phyloP scores from a whole-genome alignment of 2,797 vertebrate genomes.

The Morelia viridis region DNA sequence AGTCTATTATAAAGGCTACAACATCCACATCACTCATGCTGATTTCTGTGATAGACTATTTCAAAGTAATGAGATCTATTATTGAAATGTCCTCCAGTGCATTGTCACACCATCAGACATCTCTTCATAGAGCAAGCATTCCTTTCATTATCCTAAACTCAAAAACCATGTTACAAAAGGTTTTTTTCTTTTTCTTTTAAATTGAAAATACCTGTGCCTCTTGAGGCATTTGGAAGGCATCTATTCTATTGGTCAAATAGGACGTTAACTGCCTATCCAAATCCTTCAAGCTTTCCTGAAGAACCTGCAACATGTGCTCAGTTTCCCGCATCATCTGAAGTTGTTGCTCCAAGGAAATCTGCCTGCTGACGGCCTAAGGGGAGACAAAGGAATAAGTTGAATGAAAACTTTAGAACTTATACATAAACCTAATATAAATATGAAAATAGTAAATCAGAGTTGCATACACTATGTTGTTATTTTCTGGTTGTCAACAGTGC shows the following conservation, averaged over 20 bases:
- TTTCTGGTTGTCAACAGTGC: background rate
- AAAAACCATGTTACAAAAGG: background rate
- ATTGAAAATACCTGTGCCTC: constrained; percentile 87
- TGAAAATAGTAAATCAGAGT: background rate
- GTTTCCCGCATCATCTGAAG: constrained; percentile 84
- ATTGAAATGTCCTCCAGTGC: background rate
- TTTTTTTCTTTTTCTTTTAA: background rate
- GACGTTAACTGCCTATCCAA: constrained; percentile 92
- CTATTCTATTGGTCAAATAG: constrained; percentile 92
- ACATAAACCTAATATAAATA: constrained; percentile 3
- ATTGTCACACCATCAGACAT: background rate
- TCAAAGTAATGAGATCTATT: background rate
- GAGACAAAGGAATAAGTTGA: constrained; percentile 27
- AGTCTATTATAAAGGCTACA: constrained; percentile 31
- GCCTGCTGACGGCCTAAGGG: constrained; percentile 85
- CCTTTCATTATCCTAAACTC: background rate
- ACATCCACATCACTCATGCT: constrained; percentile 6
- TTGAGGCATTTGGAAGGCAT: constrained; percentile 91
- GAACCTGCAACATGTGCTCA: constrained; percentile 82
- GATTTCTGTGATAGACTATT: constrained; percentile 7
- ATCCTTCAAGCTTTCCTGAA: constrained; percentile 88
- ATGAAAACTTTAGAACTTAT: background rate
- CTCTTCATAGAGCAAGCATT: background rate
- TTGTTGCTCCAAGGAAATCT: constrained; percentile 89
- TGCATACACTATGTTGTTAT: constrained; percentile 24